Evolutionary conservation across 2,888 invertebrate species (phyloP), one percentile per base, ranked within the genome.

Genomic region (Melinaea menophilus): DNA sequence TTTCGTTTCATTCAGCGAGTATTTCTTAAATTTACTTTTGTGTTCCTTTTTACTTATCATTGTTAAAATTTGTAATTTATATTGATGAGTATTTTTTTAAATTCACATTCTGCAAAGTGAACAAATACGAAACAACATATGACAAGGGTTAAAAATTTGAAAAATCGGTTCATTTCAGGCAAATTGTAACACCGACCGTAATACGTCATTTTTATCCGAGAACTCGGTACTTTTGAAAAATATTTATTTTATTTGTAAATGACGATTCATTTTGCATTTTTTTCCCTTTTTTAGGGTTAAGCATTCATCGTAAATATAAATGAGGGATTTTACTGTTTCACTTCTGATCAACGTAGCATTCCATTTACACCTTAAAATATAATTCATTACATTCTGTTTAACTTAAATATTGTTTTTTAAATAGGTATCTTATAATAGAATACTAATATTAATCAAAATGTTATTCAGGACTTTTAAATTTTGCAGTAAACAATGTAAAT

Each of bases 171-270:
- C 77, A 81, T 82, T 76, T 73, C 70, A 68, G 69, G 70, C 70
- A 67, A 76, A 73, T 72, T 68, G 68, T 70, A 62, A 66, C 66
- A 70, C 65, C 64, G 69, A 69, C 73, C 73, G 75, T 74, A 72
- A 81, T 86, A 77, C 78, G 85, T 22, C 22, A 22, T 64, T 64
- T 86, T 87, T 86, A 87, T 85, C 82, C 75, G 75, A 77, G 76
- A 73, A 75, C 75, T 73, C 73, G 72, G 75, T 72, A 72, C 72
- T 73, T 75, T 75, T 77, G 81, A 79, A 22, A 85, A 86, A 85
- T 85, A 86, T 86, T 85, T 86, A 84, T 84, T 83, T 85, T 86
- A 85, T 85, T 78, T 80, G 80, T 68, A 75, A 75, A 76, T 73
- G 77, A 78, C 73, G 77, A 75, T 78, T 62, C 77, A 79, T 79